Percentiles rank a stretch among this genome's conserved stretches.
Conservation (phyloP, 1,140 invertebrate species). For the Copidosoma floridanum region DNA sequence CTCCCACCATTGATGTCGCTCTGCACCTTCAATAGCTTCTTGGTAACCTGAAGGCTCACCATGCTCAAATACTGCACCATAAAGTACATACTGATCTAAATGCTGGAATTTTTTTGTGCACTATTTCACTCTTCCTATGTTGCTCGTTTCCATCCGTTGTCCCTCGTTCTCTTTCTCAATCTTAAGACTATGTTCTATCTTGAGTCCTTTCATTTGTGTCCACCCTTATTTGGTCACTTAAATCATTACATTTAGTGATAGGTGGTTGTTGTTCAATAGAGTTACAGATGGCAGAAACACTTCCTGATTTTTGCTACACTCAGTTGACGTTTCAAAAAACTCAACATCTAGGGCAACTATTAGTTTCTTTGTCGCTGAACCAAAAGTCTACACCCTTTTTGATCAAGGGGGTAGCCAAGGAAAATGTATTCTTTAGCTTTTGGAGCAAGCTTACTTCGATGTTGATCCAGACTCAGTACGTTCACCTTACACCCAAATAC, state of each 20-base stretch:
- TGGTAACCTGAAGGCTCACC: background rate
- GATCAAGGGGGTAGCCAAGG: background rate
- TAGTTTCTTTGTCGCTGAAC: background rate
- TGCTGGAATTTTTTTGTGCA: no score
- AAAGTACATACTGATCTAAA: background rate
- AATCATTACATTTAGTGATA: no score
- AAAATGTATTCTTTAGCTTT: background rate
- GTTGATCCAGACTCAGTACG: background rate
- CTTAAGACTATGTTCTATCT: no score
- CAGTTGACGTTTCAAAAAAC: background rate
- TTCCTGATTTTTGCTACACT: no score
- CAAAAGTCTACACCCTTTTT: background rate
- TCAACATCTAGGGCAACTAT: background rate
- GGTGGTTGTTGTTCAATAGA: no score
- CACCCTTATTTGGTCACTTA: no score
- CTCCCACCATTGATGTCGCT: conserved; percentile 33
- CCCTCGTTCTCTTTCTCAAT: no score
- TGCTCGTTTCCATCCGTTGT: no score
- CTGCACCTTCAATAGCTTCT: conserved; percentile 21
- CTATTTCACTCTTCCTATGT: no score
- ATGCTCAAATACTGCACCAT: background rate
- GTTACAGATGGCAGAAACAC: no score
- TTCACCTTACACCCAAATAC: background rate
- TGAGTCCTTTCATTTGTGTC: no score
- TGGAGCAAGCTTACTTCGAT: background rate